phyloP scores from a whole-genome alignment of 2,888 invertebrate genomes.

The Petrolisthes cinctipes region DNA sequence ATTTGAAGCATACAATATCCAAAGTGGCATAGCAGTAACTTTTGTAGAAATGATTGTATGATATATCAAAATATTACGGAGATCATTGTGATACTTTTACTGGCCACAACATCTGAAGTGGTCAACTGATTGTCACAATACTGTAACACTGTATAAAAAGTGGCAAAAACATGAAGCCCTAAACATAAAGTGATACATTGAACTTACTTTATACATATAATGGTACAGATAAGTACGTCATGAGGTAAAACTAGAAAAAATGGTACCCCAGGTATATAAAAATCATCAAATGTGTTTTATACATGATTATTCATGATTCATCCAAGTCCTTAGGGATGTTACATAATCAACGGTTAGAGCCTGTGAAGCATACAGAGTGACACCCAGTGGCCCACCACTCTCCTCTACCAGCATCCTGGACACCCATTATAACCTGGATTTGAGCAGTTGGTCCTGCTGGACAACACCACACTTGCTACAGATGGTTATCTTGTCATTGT shows the following conservation, averaged over 20 bases:
- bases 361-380: slow-evolving; percentile 5
- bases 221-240: background rate
- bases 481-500: no score
- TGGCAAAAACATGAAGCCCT: slow-evolving; percentile 22
- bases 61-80: slow-evolving; percentile 30
- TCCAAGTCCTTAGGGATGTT: slow-evolving; percentile 47
- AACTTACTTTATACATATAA: slow-evolving; percentile 15
- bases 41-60: slow-evolving; percentile 31
- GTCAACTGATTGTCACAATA: slow-evolving; percentile 38
- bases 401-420: background rate
- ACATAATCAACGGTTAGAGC: slow-evolving; percentile 39
- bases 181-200: slow-evolving; percentile 14
- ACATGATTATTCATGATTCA: slow-evolving; percentile 59
- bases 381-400: background rate
- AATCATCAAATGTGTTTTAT: slow-evolving; percentile 50
- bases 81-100: slow-evolving; percentile 33
- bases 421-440: background rate
- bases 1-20: slow-evolving; percentile 48
- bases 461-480: no score
- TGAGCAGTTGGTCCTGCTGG: slow-evolving; percentile 3
- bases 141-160: slow-evolving; percentile 21
- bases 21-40: slow-evolving; percentile 47
- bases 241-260: slow-evolving; percentile 27
- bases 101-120: slow-evolving; percentile 26
- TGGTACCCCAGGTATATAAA: slow-evolving; percentile 26